Evolutionary conservation across 2,888 invertebrate genomes (phyloP).

Genomic region (Tribolium freemani): DNA sequence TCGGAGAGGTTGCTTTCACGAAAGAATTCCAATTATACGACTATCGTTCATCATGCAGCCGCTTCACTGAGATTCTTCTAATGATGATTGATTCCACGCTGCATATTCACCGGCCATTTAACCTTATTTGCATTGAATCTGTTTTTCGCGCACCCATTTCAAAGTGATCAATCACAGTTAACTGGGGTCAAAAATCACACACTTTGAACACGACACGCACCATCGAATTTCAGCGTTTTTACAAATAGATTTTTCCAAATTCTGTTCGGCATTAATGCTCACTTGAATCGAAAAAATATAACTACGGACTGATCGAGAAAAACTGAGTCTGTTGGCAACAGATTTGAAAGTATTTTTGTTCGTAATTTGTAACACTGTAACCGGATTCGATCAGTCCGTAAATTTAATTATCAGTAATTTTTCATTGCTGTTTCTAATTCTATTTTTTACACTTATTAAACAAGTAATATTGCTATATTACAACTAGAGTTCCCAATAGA

Average conservation of each 20-base stretch:
- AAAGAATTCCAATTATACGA: slow-evolving; percentile 34
- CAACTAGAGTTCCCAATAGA: too few relatives aligned
- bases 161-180: slow-evolving; percentile 19
- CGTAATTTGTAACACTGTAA: too few relatives aligned
- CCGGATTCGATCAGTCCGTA: too few relatives aligned
- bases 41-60: slow-evolving; percentile 20
- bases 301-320: too few relatives aligned
- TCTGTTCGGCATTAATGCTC: not conserved
- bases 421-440: too few relatives aligned
- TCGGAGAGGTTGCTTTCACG: not conserved
- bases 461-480: too few relatives aligned
- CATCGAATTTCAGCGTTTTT: not conserved
- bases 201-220: not conserved
- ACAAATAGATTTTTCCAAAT: not conserved
- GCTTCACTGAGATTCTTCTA: slow-evolving; percentile 23
- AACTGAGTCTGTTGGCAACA: too few relatives aligned
- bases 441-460: too few relatives aligned
- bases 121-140: slow-evolving; percentile 34
- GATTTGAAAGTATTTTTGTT: too few relatives aligned
- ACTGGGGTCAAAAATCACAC: slow-evolving; percentile 1
- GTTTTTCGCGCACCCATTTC: slow-evolving; percentile 22
- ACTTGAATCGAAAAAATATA: too few relatives aligned
- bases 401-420: too few relatives aligned
- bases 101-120: slow-evolving; percentile 35
- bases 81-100: slow-evolving; percentile 34